Conservation (phyloP, 2,113 vertebrate genomes). For the Notothenia coriiceps region DNA sequence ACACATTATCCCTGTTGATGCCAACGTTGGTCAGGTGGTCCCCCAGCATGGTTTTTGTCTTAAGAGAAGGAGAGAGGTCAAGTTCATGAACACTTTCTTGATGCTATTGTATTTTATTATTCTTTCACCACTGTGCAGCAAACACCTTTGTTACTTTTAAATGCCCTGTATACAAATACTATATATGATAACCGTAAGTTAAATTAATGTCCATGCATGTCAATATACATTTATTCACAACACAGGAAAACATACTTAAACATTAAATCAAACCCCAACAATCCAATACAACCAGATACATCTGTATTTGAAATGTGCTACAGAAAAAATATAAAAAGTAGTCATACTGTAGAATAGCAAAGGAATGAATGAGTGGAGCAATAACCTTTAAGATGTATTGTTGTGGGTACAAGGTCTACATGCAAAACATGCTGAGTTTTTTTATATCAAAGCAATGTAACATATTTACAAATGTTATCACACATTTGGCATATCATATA, state of each 20-base stretch:
- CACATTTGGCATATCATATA: background rate
- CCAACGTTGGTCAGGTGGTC: conserved; percentile 96
- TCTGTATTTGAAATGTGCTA: background rate
- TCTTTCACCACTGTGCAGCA: no score
- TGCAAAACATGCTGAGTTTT: background rate
- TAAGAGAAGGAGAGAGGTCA: conserved; percentile 53
- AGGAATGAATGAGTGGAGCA: no score
- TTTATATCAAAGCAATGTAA: background rate
- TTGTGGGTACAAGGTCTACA: no score
- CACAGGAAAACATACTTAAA: background rate
- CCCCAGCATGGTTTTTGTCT: conserved; percentile 97
- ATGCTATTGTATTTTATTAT: background rate
- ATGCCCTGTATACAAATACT: no score
- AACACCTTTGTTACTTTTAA: no score
- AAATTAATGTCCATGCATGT: no score
- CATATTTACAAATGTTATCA: background rate
- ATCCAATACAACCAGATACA: background rate
- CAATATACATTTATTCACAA: background rate
- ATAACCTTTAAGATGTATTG: background rate
- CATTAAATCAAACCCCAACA: background rate
- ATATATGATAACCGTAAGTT: no score
- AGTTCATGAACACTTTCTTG: background rate
- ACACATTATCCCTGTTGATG: conserved; percentile 97
- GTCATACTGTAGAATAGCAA: no score
- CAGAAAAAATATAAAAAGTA: no score